Percentiles rank a stretch among this genome's conserved stretches.
phyloP scores from a whole-genome alignment of 1,140 invertebrate genomes.

The Proales similis region DNA sequence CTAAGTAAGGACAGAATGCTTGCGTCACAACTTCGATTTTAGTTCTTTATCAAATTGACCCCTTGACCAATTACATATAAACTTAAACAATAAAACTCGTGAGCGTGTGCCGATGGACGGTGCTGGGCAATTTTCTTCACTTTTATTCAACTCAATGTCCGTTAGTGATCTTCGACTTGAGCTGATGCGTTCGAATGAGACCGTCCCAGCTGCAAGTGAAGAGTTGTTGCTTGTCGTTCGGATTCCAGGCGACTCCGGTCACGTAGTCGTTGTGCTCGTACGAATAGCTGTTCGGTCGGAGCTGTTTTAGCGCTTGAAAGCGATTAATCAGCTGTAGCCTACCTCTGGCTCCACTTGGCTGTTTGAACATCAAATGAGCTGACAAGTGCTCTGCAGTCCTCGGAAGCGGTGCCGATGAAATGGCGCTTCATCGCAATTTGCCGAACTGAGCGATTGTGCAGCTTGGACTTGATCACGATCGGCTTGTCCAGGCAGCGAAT shows the following conservation, averaged over 20 bases:
- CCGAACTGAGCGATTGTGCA: slow-evolving; percentile 15
- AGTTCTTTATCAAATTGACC: too few species aligned
- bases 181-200: not conserved
- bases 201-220: slow-evolving; percentile 36
- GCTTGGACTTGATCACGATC: not conserved
- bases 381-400: slow-evolving; percentile 4
- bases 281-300: slow-evolving; percentile 1
- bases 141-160: slow-evolving; percentile 4
- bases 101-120: too few species aligned
- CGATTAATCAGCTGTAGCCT: not conserved
- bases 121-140: slow-evolving; percentile 21
- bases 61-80: too few species aligned
- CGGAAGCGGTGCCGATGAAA: slow-evolving; percentile 3
- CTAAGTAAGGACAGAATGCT: slow-evolving; percentile 4
- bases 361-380: not conserved
- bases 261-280: slow-evolving; percentile 28
- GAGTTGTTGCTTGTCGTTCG: not conserved
- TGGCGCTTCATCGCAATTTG: slow-evolving; percentile 7
- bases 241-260: slow-evolving; percentile 22
- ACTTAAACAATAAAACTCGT: too few species aligned
- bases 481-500: not conserved
- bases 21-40: too few species aligned
- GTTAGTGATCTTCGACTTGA: slow-evolving; percentile 17
- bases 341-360: not conserved
- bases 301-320: too few species aligned